Base-by-base conservation (phyloP, 2,888 invertebrate genomes). In the Loripinus fragilis region DNA sequence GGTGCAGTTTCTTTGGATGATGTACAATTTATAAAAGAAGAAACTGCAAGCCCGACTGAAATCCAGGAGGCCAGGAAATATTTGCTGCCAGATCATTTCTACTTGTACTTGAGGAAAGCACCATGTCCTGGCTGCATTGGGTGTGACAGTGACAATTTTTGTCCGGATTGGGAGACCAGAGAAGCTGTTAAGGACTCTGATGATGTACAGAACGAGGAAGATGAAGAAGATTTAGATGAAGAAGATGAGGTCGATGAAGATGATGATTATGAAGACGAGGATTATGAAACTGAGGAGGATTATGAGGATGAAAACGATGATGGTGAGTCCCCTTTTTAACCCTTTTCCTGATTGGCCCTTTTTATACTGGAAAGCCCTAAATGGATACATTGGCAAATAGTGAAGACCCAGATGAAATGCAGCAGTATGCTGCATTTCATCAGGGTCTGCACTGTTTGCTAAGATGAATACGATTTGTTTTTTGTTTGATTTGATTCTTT, bases 81-180 rank as follows among this genome's bases (percentile, higher is more conserved):
- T 30, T 69, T 83, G 74, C 83, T 94, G 23, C 93, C 94, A 0
- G 91, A 91, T 65, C 81, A 88, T 52, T 94, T 93, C 85, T 94
- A 91, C 83, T 73, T 91, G 76, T 93, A 93, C 76, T 87, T 90
- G 83, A 86, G 83, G 5, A 84, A 81, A n/a, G 81, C 87, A 1
- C 86, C 89, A 7, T 93, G 93, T 75, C 87, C 88, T 10, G 93
- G 93, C 1, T 93, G 93, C 75, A 81, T 87, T 7, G 93, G 93
- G 20, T 93, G 93, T 85, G 87, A 90, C 28, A 87, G 89, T 69
- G 79, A 76, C 28, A 66, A 71, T 64, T 74, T 74, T 45, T 66
- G 69, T 1, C 65, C 10, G 20, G 76, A 79, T n/a, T 77, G 76
- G n/a, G 81, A 85, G 17, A 75, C 80, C 28, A 79, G 82, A 1